These are phyloP conservation scores for Drosophila phalerata DNA, from an alignment of 2,888 invertebrate species.

Conservation along the genomic window DNA sequence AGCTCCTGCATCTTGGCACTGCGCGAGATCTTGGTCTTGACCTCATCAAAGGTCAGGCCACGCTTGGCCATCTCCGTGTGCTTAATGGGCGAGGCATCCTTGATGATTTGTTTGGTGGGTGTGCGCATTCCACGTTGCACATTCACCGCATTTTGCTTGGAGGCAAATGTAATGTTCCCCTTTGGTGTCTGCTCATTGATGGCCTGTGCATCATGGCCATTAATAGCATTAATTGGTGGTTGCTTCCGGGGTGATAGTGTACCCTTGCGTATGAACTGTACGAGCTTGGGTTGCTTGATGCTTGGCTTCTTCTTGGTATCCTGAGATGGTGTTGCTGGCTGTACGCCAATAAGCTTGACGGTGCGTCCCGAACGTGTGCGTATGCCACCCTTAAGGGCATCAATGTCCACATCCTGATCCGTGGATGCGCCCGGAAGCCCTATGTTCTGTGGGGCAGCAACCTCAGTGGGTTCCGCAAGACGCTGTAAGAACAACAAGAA, in stretches of 20 bases:
- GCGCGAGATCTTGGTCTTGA: conserved; percentile 89
- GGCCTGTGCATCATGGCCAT: conserved; percentile 23
- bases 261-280: conserved; percentile 84
- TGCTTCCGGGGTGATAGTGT: conserved; percentile 84
- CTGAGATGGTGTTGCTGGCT: conserved; percentile 51
- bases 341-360: conserved; percentile 77
- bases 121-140: conserved; percentile 81
- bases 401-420: conserved; percentile 71
- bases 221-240: conserved; percentile 25
- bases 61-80: conserved; percentile 85
- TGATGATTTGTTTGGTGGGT: conserved; percentile 85
- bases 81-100: conserved; percentile 81
- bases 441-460: conserved; percentile 37
- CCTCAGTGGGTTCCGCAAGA: conserved; percentile 48
- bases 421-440: conserved; percentile 23
- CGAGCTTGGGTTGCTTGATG: conserved; percentile 81
- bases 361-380: conserved; percentile 81
- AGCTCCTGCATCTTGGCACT: conserved; percentile 90
- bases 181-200: conserved; percentile 72
- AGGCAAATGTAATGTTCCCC: conserved; percentile 54
- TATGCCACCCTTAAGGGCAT: conserved; percentile 65
- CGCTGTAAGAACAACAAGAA: conserved; percentile 48
- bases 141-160: conserved; percentile 78
- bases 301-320: conserved; percentile 69
- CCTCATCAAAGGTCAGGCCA: conserved; percentile 89